These are phyloP conservation scores for Myotis lucifugus DNA, from an alignment of 2,113 vertebrate species.

Conservation along the genomic window DNA sequence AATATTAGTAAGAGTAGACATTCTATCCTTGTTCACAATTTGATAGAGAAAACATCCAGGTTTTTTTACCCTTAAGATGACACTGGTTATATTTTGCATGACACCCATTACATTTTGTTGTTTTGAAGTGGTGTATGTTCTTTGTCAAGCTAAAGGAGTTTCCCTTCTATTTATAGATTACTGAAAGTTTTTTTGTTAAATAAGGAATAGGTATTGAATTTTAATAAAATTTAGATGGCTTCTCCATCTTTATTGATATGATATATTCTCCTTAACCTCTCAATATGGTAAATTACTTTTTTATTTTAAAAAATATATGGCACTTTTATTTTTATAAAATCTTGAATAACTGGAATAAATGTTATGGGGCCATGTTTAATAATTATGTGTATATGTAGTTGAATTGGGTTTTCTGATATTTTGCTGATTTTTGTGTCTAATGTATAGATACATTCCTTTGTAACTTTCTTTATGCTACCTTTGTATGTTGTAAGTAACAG, in stretches of 20 bases:
- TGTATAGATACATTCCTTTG: neutral
- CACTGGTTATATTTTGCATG: neutral
- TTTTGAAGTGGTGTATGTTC: neutral
- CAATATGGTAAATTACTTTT: neutral
- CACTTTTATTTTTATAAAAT: neutral
- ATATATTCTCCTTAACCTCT: neutral
- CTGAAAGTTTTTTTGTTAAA: neutral
- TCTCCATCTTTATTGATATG: neutral
- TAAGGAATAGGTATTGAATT: neutral
- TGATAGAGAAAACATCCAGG: neutral
- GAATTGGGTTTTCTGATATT: neutral
- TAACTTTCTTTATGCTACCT: neutral
- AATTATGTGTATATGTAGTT: neutral
- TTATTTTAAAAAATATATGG: neutral
- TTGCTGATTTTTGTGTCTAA: neutral
- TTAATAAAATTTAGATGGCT: neutral
- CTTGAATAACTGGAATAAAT: neutral
- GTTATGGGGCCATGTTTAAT: neutral
- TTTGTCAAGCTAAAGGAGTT: neutral
- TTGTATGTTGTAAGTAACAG: neutral
- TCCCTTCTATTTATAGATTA: neutral
- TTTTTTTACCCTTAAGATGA: neutral
- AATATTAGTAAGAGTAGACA: neutral
- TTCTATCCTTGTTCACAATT: neutral
- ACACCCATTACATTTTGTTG: neutral